Conservation (phyloP, 2,888 invertebrate species). For the Acrobasis repandana region DNA sequence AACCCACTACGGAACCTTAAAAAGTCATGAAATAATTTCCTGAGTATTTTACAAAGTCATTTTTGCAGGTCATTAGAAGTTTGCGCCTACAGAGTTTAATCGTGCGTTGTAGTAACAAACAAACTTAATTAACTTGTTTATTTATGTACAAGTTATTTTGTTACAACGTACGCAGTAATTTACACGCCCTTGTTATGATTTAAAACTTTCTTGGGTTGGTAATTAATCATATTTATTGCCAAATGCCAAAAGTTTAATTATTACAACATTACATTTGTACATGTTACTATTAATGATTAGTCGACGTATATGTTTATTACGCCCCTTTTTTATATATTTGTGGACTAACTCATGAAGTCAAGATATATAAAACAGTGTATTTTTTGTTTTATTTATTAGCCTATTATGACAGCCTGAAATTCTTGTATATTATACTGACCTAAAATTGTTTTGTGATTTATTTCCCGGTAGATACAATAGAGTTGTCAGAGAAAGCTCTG, state of each 20-base stretch:
- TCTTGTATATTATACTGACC: no score
- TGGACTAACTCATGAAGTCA: no score
- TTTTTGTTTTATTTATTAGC: no score
- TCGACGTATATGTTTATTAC: neutral
- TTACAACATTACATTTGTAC: neutral
- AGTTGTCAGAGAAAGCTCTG: no score
- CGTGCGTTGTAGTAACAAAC: neutral
- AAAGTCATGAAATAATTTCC: no score
- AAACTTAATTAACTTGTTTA: slow-evolving; percentile 15
- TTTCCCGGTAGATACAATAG: no score
- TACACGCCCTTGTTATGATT: neutral
- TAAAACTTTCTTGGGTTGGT: neutral
- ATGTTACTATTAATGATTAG: neutral
- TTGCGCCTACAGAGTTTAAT: neutral
- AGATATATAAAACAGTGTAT: no score
- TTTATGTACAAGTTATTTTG: slow-evolving; percentile 7
- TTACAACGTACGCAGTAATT: neutral
- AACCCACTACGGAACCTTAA: no score
- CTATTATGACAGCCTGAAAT: no score
- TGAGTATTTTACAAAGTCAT: neutral
- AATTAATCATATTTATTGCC: neutral
- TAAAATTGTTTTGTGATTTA: no score
- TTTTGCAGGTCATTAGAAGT: slow-evolving; percentile 6
- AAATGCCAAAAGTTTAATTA: neutral
- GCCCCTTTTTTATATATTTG: no score